These are phyloP conservation scores for Rotaria magnacalcarata DNA, from an alignment of 2,888 invertebrate genomes.

Conservation along the genomic window DNA sequence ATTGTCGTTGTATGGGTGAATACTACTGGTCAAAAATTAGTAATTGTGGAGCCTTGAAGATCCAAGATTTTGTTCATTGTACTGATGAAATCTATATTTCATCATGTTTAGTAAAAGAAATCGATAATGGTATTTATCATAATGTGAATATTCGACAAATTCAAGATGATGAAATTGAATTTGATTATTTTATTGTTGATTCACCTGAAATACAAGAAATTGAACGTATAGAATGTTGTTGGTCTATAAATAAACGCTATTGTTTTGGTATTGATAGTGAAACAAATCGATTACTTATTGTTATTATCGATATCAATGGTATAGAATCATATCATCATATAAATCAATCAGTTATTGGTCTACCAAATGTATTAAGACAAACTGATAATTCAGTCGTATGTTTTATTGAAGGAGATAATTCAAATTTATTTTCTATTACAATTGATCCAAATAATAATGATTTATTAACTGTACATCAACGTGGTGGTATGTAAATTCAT, in stretches of 20 bases:
- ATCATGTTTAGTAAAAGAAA: neutral
- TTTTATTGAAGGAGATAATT: neutral
- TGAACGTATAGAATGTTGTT: constrained; percentile 19
- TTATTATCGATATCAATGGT: neutral
- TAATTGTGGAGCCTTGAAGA: constrained; percentile 15
- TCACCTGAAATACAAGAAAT: constrained; percentile 4
- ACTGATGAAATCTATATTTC: constrained; percentile 14
- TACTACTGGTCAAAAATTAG: constrained; percentile 3
- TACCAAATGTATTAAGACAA: constrained; percentile 26
- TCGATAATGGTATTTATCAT: constrained; percentile 13
- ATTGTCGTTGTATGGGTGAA: constrained; percentile 23
- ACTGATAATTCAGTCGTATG: neutral
- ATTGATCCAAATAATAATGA: constrained; percentile 16
- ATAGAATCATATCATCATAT: neutral
- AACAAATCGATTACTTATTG: neutral
- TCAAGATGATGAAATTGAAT: neutral
- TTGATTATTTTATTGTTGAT: constrained; percentile 21
- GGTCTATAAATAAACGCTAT: constrained; percentile 10
- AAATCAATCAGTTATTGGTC: neutral
- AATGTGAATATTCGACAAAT: constrained; percentile 25
- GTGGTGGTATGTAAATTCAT: neutral
- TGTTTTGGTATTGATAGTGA: constrained; percentile 28
- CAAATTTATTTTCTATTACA: constrained; percentile 21
- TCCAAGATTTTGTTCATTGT: constrained; percentile 30
- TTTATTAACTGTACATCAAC: neutral